Percentiles rank a stretch among this genome's conserved stretches.
phyloP scores from a whole-genome alignment of 35 echinoderm and acorn worm species.

The Amphiura filiformis region DNA sequence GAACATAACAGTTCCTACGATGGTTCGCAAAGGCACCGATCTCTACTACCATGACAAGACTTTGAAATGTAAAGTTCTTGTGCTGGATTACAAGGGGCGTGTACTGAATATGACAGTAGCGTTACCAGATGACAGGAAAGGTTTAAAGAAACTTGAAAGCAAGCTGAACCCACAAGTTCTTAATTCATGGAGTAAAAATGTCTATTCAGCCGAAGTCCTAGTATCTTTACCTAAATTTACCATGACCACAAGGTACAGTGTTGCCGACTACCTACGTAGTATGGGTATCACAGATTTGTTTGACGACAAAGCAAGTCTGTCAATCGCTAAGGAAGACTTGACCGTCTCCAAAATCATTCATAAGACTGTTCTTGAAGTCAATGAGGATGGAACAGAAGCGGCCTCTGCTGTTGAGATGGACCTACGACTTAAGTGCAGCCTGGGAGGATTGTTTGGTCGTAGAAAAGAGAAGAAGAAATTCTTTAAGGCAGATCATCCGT shows the following conservation, averaged over 20 bases:
- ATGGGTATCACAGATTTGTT: conserved; percentile 74
- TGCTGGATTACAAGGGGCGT: conserved; percentile 50
- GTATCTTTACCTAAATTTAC: conserved; percentile 65
- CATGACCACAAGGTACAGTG: conserved; percentile 12
- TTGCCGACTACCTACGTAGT: conserved; percentile 8
- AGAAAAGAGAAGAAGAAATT: not conserved
- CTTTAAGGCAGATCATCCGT: not conserved
- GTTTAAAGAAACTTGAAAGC: conserved; percentile 48
- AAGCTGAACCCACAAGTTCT: conserved; percentile 36
- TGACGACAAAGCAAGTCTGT: conserved; percentile 36
- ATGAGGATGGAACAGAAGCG: conserved; percentile 70
- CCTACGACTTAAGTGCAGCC: not conserved
- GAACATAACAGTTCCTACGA: conserved; percentile 32
- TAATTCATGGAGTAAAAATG: conserved; percentile 25
- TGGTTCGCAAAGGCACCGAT: conserved; percentile 51
- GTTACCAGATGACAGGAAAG: conserved; percentile 38
- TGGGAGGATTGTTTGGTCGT: not conserved
- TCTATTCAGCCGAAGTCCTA: conserved; percentile 29
- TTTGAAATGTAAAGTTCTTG: conserved; percentile 61
- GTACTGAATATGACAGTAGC: conserved; percentile 48
- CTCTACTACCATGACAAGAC: conserved; percentile 29
- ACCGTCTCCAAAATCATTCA: conserved; percentile 61
- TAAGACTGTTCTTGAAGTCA: conserved; percentile 69
- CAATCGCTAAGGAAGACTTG: conserved; percentile 35
- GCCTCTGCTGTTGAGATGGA: conserved; percentile 62